Evolutionary conservation across 1,140 invertebrate species (phyloP).

Genomic region (Atopsyche davidsoni): DNA sequence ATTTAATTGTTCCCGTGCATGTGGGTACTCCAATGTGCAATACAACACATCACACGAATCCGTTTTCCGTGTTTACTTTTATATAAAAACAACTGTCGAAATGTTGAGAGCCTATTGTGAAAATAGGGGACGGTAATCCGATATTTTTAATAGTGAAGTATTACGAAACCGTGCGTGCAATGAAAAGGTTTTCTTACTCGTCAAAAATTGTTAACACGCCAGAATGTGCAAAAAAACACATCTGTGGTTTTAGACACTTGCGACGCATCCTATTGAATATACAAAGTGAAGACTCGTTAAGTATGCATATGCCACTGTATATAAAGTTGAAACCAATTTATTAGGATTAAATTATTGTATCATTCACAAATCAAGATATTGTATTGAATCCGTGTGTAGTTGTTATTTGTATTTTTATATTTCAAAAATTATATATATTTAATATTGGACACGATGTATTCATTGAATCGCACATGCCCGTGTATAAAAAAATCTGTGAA

Average conservation of each 20-base stretch:
- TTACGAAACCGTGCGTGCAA: too few relatives aligned
- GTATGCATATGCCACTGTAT: background rate
- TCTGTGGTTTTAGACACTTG: background rate
- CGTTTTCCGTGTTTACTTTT: too few relatives aligned
- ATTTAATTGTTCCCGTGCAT: too few relatives aligned
- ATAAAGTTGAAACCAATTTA: background rate
- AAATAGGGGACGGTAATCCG: too few relatives aligned
- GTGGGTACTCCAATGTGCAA: too few relatives aligned
- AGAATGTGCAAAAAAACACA: background rate
- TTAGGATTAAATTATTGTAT: background rate
- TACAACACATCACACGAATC: too few relatives aligned
- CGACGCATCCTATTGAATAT: background rate
- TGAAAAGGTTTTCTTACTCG: too few relatives aligned
- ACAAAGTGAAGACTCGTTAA: background rate
- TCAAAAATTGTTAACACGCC: background rate
- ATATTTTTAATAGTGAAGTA: too few relatives aligned
- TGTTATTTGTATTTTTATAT: slow-evolving; percentile 16
- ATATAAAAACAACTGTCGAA: too few relatives aligned
- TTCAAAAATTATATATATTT: slow-evolving; percentile 5
- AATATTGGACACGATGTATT: background rate
- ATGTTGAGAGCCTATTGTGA: too few relatives aligned
- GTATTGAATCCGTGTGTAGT: slow-evolving; percentile 9
- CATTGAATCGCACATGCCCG: too few relatives aligned
- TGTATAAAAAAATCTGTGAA: too few relatives aligned
- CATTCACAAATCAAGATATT: background rate